Base-by-base conservation (phyloP, 2,113 vertebrate genomes). In the Salvelinus namaycush region DNA sequence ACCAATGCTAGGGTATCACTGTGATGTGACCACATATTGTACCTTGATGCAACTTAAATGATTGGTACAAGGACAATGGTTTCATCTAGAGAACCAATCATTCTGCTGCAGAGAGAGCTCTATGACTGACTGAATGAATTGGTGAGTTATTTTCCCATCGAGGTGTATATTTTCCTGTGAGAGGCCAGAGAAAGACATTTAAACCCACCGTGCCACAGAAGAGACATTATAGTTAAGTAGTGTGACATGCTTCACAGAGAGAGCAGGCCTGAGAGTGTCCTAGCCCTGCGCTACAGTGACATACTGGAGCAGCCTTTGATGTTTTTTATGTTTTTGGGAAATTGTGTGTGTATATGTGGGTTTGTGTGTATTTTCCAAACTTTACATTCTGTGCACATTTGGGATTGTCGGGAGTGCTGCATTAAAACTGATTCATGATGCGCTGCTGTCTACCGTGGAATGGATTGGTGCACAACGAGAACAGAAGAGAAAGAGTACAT, bases 101-200 rank as follows among this genome's bases (percentile, higher is more conserved):
- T 77, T 68, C 20, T 27, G 76, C 71, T 76, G 82, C 81, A 74
- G 86, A 79, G 74, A 74, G 74, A 78, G 74, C 69, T 76, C 14
- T 18, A 57, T 31, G 71, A 34, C 81, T 62, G 57, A 44, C 75
- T 82, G 16, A 54, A 54, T 54, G 16, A 54, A 54, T 5, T 14
- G 59, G 59, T 62, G 77, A 72, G 82, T 66, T 24, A 51, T 71
- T 71, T 71, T 20, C 48, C 44, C n/a, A 54, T 60, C 69, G 72
- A 16, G 1, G 67, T 77, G 31, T 73, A 78, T 78, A 86, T 80
- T 78, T 54, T 16, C 77, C 78, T 68, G 75, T 49, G 79, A 75
- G 81, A 88, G 73, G 82, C 86, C 74, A 83, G 78, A 75, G 84
- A 62, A 70, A 81, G 78, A 78, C 76, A 83, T 87, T 84, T 84